Percentiles rank a stretch among this genome's conserved stretches.
Evolutionary conservation across 2,113 vertebrate species (phyloP).

Genomic region (Hystrix cristata): DNA sequence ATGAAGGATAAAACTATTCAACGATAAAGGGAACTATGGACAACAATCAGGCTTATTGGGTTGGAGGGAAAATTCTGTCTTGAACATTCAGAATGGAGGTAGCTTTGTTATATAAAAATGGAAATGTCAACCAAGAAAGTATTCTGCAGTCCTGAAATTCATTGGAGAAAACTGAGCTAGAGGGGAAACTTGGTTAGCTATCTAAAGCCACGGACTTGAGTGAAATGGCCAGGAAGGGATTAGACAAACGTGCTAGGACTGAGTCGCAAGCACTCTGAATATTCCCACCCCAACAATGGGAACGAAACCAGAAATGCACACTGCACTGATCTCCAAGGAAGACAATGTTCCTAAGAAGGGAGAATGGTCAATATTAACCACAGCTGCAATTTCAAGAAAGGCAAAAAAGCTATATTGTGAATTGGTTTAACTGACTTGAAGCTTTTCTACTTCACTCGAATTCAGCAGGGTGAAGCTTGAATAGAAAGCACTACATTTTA

Average conservation of each 20-base stretch:
- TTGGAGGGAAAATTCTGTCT: neutral
- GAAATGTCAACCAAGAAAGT: neutral
- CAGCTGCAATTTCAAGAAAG: neutral
- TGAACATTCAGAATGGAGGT: neutral
- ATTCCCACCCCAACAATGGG: neutral
- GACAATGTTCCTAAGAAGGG: neutral
- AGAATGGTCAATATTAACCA: neutral
- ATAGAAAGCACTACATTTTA: conserved; percentile 2
- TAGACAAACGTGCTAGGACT: neutral
- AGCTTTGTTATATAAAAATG: conserved; percentile 7
- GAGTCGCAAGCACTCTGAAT: neutral
- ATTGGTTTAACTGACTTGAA: conserved; percentile 21
- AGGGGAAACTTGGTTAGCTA: neutral
- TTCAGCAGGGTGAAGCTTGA: conserved; percentile 16
- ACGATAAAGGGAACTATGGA: neutral
- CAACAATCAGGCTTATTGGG: neutral
- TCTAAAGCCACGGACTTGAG: neutral
- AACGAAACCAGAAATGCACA: neutral
- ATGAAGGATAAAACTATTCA: neutral
- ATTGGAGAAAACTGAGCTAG: neutral
- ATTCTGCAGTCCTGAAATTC: conserved; percentile 1
- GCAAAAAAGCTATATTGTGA: neutral
- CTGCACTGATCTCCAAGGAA: neutral
- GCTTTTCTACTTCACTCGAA: conserved; percentile 43
- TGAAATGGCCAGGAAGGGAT: neutral